These are phyloP conservation scores for Aphidius ervi DNA, from an alignment of 1,140 invertebrate genomes.

Conservation along the genomic window DNA sequence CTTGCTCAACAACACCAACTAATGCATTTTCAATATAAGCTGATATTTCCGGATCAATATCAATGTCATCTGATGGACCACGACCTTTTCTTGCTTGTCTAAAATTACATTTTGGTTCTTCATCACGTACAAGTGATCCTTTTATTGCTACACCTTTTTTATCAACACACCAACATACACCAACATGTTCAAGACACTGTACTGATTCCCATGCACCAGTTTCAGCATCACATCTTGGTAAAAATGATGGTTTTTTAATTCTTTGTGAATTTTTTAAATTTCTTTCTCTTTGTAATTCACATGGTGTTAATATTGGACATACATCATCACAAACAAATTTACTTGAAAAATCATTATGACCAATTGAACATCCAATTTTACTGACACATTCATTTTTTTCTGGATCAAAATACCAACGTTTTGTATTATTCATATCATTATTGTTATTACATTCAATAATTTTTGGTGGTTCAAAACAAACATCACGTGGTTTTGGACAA, in stretches of 20 bases:
- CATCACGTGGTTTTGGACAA: conserved; percentile 79
- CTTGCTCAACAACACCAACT: conserved; percentile 23
- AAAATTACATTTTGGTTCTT: conserved; percentile 70
- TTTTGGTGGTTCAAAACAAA: conserved; percentile 68
- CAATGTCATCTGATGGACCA: conserved; percentile 27
- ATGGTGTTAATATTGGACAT: conserved; percentile 78
- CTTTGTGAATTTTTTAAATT: conserved; percentile 66
- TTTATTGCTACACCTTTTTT: conserved; percentile 74
- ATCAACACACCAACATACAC: conserved; percentile 82
- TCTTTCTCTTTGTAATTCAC: conserved; percentile 72
- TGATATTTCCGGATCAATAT: conserved; percentile 41
- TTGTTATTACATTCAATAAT: conserved; percentile 26
- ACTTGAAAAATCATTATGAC: conserved; percentile 85
- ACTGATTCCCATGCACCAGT: conserved; percentile 74
- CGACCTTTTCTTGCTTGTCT: conserved; percentile 62
- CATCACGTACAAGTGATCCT: conserved; percentile 68
- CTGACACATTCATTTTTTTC: conserved; percentile 68
- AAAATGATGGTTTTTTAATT: conserved; percentile 64
- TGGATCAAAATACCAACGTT: conserved; percentile 74
- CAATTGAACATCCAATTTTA: conserved; percentile 72
- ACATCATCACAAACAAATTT: conserved; percentile 76
- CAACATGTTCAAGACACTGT: conserved; percentile 75
- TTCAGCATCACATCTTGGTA: conserved; percentile 67
- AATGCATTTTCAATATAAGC: conserved; percentile 39
- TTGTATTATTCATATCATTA: conserved; percentile 52